Percentiles rank a stretch among this genome's conserved stretches.
Conservation (phyloP, 1,140 invertebrate species). For the Cydia splendana region DNA sequence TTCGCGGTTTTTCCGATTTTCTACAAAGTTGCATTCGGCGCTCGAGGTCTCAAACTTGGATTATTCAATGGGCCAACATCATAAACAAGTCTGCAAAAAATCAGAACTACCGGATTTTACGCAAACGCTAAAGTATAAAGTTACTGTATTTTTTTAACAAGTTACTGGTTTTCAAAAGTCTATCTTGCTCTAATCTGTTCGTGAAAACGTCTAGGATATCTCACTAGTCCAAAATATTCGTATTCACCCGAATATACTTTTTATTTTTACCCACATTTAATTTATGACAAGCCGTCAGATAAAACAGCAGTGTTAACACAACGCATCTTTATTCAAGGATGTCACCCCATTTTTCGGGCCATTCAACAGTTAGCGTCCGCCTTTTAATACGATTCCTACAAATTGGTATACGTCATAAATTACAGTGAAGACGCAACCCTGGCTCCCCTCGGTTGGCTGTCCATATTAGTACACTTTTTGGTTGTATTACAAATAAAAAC, state of each 20-base stretch:
- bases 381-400: conserved; percentile 68
- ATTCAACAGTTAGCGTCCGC: conserved; percentile 69
- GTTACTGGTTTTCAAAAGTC: no score
- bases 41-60: no score
- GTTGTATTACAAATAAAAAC: not conserved
- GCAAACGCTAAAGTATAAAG: no score
- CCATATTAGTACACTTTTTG: conserved; percentile 27
- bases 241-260: not conserved
- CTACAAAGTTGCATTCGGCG: no score
- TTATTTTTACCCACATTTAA: not conserved
- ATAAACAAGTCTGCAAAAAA: no score
- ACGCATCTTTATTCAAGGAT: conserved; percentile 48
- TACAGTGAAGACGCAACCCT: conserved; percentile 57
- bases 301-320: conserved; percentile 43
- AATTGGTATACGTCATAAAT: conserved; percentile 71
- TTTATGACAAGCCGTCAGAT: conserved; percentile 8
- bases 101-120: no score
- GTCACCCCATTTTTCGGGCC: conserved; percentile 68
- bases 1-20: no score
- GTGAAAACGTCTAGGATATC: no score
- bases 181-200: no score
- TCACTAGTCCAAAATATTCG: not conserved
- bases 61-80: no score
- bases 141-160: no score
- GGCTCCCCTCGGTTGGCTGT: conserved; percentile 46